Base-by-base conservation (phyloP, 2,888 invertebrate species). In the Allygus modestus region DNA sequence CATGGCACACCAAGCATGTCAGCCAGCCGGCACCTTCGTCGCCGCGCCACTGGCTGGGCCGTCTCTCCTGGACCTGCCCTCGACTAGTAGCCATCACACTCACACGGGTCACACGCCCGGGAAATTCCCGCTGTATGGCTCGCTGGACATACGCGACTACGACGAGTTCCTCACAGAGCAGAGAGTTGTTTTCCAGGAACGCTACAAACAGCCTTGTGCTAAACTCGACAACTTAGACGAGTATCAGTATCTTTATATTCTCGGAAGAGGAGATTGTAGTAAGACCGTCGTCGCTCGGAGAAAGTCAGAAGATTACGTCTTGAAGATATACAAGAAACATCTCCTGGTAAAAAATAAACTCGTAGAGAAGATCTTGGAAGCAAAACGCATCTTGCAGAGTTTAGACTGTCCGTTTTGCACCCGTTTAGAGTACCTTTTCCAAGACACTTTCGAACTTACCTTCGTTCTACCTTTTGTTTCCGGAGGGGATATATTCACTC, bases 331-430 rank as follows among this genome's bases (percentile, higher is more conserved):
- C 85, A 92, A 93, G 89, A 93, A 94, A 90, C 92, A 92, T 88
- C 93, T 93, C 90, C 92, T 94, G 81, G 92, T 93, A 58, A 92
- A 93, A 89, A 90, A 93, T 89, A 94, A 93, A 89, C 93, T 93
- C 90, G 93, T 94, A 73, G 93, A 94, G 89, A 93, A 94, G 89
- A 85, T 88, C 31, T 83, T 88, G 1, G 85, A 96, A 89, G 99
- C 99, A 91, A 98, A 98, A 90, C 94, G 94, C 87, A 96, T 99
- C 87, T 92, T 99, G 86, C 95, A 96, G 90, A 94, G 97, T 23
- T 93, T 98, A 86, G 93, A 93, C 86, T 98, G 97, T 91, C 98
- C 98, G 0, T 98, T 99, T 91, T 92, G 97, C 28, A 95, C 99
- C 82, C 93, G 93, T 86, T 93, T 98, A 93, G 95, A 97, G 88